Evolutionary conservation across 1,140 invertebrate genomes (phyloP), one percentile per base, ranked within the genome.

Genomic region (Microplitis mediator): DNA sequence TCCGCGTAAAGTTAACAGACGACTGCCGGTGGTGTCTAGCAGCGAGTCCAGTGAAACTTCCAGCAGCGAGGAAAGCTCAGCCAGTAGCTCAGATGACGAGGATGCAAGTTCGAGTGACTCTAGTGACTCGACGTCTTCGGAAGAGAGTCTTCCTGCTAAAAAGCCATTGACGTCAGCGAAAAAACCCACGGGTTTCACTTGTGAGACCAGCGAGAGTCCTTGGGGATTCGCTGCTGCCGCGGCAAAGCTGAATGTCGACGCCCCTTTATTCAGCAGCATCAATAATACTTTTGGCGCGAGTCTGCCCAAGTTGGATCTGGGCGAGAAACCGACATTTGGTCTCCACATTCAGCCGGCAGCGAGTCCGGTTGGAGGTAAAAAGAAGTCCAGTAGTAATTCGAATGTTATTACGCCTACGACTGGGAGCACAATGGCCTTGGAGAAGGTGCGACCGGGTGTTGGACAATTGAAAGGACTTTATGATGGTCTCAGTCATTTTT

Each of bases 401-500:
- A 23, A 23, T 23, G 23, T 23, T 2, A 23, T 23, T 23, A 23
- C 23, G 23, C 23, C 23, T 23, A 23, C 23, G 23, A 78, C 45
- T 45, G 39, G 5, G 69, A 62, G 9, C 58, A 63, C 45, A 71
- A 62, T 14, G 52, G 66, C 4, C 54, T 56, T 79, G 34, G 81
- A 83, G 58, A 87, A 87, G 62, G 84, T 77, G 6, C 80, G 88
- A 67, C 85, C 89, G 75, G 90, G 90, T 32, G 87, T 88, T 76
- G 89, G 91, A 4, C 92, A 93, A 75, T 81, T 95, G 9, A 92
- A 92, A 66, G 92, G 93, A 23, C 85, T 96, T 1, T 95, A 93
- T 85, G 94, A 96, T 83, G 94, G 94, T 3, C 87, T 96, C 6
- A 95, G 94, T 72, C 94, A 95, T 82, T 91, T 95, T 76, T 96